These are phyloP conservation scores for Minunthozetes semirufus DNA, from an alignment of 2,888 invertebrate species.

Conservation along the genomic window DNA sequence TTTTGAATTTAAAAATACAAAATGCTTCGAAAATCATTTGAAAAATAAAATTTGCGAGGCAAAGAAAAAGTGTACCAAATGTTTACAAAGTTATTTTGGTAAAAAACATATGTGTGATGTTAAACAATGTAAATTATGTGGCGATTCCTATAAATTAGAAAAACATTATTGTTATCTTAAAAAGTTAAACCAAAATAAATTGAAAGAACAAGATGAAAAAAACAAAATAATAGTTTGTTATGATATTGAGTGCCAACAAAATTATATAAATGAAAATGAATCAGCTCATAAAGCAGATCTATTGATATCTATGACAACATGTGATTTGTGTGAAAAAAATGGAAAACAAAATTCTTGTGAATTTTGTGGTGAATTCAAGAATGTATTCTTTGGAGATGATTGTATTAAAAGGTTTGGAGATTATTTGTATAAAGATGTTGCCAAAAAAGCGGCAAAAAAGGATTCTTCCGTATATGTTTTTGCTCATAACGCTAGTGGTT, in stretches of 20 bases:
- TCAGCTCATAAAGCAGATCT: background rate
- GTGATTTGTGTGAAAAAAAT: slow-evolving; percentile 10
- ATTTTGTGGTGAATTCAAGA: background rate
- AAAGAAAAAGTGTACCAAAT: background rate
- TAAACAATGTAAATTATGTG: background rate
- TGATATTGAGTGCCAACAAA: slow-evolving; percentile 23
- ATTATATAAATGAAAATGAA: background rate
- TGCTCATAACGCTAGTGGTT: slow-evolving; percentile 34
- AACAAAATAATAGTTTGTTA: background rate
- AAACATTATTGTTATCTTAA: slow-evolving; percentile 7
- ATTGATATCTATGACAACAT: slow-evolving; percentile 6
- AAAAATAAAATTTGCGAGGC: background rate
- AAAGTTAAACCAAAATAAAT: background rate
- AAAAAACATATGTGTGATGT: background rate
- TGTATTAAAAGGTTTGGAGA: slow-evolving; percentile 25
- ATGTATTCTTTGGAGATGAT: background rate
- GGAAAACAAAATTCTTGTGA: no score
- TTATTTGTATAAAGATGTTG: slow-evolving; percentile 53
- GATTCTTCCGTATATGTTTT: background rate
- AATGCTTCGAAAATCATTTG: background rate
- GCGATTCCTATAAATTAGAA: slow-evolving; percentile 1
- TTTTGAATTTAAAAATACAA: background rate
- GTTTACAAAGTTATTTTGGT: background rate
- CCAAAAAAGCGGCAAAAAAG: background rate
- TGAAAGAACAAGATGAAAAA: background rate